phyloP scores from a whole-genome alignment of 2,113 vertebrate genomes.

The Phoxinus phoxinus region DNA sequence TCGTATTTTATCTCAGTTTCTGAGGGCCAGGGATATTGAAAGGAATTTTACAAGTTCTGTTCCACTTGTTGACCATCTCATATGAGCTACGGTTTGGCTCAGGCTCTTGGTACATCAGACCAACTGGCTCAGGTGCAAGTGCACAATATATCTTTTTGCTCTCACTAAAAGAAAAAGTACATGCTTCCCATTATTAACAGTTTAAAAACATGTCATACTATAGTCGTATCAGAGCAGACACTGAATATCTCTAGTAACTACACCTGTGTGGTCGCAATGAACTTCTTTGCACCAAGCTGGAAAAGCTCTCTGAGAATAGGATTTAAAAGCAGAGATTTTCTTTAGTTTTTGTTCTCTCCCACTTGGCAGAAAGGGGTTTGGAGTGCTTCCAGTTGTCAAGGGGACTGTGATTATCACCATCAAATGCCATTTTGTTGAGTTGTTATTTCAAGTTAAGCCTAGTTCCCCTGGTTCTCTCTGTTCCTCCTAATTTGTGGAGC shows the following conservation, averaged over 20 bases:
- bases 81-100: constrained; percentile 20
- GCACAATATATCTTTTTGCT: constrained; percentile 1
- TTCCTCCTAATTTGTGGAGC: constrained; percentile 59
- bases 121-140: constrained; percentile 44
- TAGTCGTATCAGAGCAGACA: neutral
- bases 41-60: constrained; percentile 39
- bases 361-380: constrained; percentile 31
- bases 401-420: constrained; percentile 59
- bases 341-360: constrained; percentile 40
- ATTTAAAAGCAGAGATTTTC: constrained; percentile 49
- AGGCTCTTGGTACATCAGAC: neutral
- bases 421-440: constrained; percentile 62
- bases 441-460: constrained; percentile 60
- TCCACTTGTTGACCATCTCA: constrained; percentile 39
- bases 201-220: too few relatives aligned
- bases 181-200: constrained; percentile 4
- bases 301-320: constrained; percentile 46
- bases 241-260: neutral
- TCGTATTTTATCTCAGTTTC: constrained; percentile 6
- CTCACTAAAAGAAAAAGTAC: neutral
- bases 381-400: constrained; percentile 45
- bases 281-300: constrained; percentile 31
- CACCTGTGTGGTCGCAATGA: constrained; percentile 16
- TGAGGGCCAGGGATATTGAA: constrained; percentile 44
- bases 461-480: constrained; percentile 56